A percentile compares a stretch with the other conserved stretches of the same genome.
Evolutionary conservation across 2,113 vertebrate species (phyloP).

Genomic region (Dicaeum eximium): DNA sequence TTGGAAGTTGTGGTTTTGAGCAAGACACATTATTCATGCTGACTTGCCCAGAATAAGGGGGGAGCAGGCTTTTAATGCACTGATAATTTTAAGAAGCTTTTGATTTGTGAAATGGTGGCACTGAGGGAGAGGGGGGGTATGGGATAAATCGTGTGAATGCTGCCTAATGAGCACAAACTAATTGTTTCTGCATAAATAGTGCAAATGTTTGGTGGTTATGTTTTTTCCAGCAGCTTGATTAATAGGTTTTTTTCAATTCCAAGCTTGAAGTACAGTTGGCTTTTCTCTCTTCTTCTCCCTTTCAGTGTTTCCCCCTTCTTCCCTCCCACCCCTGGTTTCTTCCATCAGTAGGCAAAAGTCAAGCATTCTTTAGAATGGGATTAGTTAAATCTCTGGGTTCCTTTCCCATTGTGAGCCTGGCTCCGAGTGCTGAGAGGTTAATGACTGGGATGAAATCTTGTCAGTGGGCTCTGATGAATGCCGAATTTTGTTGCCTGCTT

Average conservation of each 20-base stretch:
- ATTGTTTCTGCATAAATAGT: conserved; percentile 57
- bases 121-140: not conserved
- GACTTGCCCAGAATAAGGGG: conserved; percentile 48
- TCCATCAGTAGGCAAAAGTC: conserved; percentile 75
- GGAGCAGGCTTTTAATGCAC: not conserved
- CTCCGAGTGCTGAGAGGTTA: conserved; percentile 78
- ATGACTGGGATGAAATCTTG: conserved; percentile 78
- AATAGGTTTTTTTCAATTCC: conserved; percentile 49
- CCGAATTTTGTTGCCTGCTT: conserved; percentile 71
- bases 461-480: conserved; percentile 76
- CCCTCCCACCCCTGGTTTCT: conserved; percentile 56
- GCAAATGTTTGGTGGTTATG: not conserved
- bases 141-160: conserved; percentile 13
- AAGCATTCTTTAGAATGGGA: conserved; percentile 78
- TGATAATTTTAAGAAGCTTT: conserved; percentile 46
- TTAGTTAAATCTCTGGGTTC: conserved; percentile 75
- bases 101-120: not conserved
- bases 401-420: conserved; percentile 68
- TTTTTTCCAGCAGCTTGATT: not conserved
- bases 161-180: conserved; percentile 60
- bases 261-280: conserved; percentile 9
- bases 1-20: conserved; percentile 20
- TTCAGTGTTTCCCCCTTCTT: not conserved
- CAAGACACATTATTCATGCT: conserved; percentile 64
- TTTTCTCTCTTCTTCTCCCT: conserved; percentile 17